Conservation (phyloP, 2,797 vertebrate genomes). For the Hydrolagus colliei region DNA sequence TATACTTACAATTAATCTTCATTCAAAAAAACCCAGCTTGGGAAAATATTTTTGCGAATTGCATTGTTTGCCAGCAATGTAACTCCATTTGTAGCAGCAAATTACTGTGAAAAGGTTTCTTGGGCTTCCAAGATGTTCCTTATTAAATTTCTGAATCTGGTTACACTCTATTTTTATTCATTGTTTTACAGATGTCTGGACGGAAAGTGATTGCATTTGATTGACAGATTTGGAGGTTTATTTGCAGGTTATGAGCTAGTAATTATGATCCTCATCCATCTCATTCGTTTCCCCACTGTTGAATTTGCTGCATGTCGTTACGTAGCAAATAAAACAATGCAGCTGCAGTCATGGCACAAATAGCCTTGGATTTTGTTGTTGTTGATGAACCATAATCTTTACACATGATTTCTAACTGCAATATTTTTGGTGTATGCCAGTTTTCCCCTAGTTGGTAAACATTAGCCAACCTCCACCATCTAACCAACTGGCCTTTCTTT, state of each 20-base stretch:
- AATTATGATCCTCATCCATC: constrained; percentile 26
- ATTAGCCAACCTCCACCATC: too few species aligned
- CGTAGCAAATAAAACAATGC: neutral
- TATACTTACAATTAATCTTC: neutral
- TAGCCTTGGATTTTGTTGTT: neutral
- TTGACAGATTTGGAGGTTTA: constrained; percentile 24
- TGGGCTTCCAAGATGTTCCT: constrained; percentile 7
- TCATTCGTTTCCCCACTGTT: neutral
- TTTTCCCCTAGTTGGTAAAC: too few species aligned
- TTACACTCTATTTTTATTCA: constrained; percentile 18
- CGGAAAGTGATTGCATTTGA: constrained; percentile 24
- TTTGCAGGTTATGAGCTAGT: neutral
- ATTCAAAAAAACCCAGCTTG: neutral
- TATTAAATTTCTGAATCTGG: constrained; percentile 17
- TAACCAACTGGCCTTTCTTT: too few species aligned
- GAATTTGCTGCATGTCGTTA: constrained; percentile 1
- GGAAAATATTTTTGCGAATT: constrained; percentile 5
- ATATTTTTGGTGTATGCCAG: too few species aligned
- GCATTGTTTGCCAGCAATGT: neutral
- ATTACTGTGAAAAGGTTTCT: neutral
- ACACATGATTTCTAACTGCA: too few species aligned
- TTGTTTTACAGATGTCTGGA: constrained; percentile 22
- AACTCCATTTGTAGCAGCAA: constrained; percentile 12
- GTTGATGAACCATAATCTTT: neutral
- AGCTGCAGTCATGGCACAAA: neutral